These are phyloP conservation scores for Paradoxurus hermaphroditus DNA, from an alignment of 2,113 vertebrate genomes.

Conservation along the genomic window DNA sequence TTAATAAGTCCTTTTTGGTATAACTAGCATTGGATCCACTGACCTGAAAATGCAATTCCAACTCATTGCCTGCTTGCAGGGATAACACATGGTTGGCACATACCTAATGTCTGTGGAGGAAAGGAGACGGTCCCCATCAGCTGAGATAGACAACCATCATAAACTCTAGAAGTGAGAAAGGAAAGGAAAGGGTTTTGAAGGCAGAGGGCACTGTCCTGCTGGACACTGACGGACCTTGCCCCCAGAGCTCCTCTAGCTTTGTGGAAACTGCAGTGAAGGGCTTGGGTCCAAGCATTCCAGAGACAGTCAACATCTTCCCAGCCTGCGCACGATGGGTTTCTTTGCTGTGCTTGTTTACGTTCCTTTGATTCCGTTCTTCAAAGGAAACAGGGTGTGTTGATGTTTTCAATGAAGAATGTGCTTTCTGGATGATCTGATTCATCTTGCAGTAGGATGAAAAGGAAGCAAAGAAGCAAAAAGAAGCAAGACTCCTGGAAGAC, in stretches of 20 bases:
- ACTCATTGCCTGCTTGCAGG: background rate
- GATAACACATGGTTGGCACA: background rate
- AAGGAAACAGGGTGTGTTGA: conserved; percentile 55
- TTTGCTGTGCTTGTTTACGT: conserved; percentile 54
- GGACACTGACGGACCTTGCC: background rate
- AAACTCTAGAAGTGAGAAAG: background rate
- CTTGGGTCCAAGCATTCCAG: background rate
- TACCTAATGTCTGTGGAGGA: background rate
- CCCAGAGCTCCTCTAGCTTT: background rate
- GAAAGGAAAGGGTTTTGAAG: background rate
- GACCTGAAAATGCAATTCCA: background rate
- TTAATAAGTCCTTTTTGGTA: background rate
- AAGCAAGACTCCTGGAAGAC: background rate
- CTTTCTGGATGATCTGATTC: conserved; percentile 35
- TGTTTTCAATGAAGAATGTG: conserved; percentile 62
- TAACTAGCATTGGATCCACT: background rate
- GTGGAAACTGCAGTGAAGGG: background rate
- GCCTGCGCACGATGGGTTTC: background rate
- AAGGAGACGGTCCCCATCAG: background rate
- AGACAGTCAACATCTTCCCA: background rate
- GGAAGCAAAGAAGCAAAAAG: background rate
- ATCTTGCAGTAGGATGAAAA: background rate
- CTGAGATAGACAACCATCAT: background rate
- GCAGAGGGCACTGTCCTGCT: background rate
- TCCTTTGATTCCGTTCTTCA: conserved; percentile 67